Evolutionary conservation across 2,113 vertebrate genomes (phyloP).

Genomic region (Heterotis niloticus): DNA sequence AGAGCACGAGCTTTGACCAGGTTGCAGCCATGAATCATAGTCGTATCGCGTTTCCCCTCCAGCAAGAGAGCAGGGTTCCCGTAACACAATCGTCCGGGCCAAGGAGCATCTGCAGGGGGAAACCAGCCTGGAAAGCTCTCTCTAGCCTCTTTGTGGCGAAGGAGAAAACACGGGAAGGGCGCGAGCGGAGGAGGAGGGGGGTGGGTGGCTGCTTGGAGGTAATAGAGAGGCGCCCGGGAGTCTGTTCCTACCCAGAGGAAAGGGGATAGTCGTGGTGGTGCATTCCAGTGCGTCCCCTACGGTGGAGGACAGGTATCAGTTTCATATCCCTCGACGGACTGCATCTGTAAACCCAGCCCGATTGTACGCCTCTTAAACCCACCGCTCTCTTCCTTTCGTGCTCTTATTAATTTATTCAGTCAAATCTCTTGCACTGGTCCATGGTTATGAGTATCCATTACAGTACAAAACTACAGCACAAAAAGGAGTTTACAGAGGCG

Average conservation of each 20-base stretch:
- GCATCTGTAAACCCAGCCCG: background rate
- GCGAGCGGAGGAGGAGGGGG: too few relatives aligned
- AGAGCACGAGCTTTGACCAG: background rate
- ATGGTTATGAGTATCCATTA: slow-evolving; percentile 4
- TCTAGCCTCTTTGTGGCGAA: background rate
- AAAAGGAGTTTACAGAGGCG: background rate
- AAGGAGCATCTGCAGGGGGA: background rate
- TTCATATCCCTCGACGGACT: background rate
- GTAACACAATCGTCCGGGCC: background rate
- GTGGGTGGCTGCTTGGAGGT: too few relatives aligned
- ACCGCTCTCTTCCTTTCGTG: background rate
- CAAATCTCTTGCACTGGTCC: background rate
- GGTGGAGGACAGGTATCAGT: background rate
- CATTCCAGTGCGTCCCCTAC: background rate
- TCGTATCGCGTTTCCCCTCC: too few relatives aligned
- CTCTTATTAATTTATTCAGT: slow-evolving; percentile 7
- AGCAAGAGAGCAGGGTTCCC: background rate
- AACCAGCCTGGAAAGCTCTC: too few relatives aligned
- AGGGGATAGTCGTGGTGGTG: background rate
- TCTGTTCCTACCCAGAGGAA: background rate
- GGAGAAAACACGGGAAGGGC: background rate
- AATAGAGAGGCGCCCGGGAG: too few relatives aligned
- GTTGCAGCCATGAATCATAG: background rate
- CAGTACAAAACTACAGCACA: background rate
- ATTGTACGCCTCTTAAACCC: background rate